Percentiles rank a stretch among this genome's conserved stretches.
phyloP scores from a whole-genome alignment of 1,140 invertebrate species.

The Hyles vespertilio region DNA sequence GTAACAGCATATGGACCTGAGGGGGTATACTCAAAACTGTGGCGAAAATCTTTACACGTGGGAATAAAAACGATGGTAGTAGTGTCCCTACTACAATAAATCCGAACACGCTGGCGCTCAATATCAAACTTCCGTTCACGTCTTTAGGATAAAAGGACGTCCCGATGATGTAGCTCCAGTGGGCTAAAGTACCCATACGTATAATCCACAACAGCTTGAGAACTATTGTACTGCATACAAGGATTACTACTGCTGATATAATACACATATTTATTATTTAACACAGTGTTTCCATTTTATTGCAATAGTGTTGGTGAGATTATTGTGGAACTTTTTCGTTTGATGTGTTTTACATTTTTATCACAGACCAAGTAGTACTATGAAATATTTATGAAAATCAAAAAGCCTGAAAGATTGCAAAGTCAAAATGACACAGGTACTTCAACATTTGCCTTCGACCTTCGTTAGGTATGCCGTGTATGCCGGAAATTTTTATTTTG shows the following conservation, averaged over 20 bases:
- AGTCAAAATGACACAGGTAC: too few relatives aligned
- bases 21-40: conserved; percentile 36
- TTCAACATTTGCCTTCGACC: too few relatives aligned
- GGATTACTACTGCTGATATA: conserved; percentile 15
- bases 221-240: conserved; percentile 17
- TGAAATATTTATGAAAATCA: too few relatives aligned
- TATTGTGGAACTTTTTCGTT: background rate
- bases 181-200: conserved; percentile 31
- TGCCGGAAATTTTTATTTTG: too few relatives aligned
- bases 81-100: conserved; percentile 29
- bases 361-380: too few relatives aligned
- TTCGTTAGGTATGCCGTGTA: too few relatives aligned
- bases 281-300: too few relatives aligned
- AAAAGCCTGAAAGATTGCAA: too few relatives aligned
- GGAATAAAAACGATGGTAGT: conserved; percentile 30
- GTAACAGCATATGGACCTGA: conserved; percentile 35
- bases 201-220: conserved; percentile 34
- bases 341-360: too few relatives aligned
- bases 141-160: conserved; percentile 25
- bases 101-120: conserved; percentile 25
- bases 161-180: conserved; percentile 42
- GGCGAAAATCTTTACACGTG: conserved; percentile 27
- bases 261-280: conserved; percentile 34
- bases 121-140: conserved; percentile 9
- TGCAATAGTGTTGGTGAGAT: background rate